Conservation (phyloP, 2,113 vertebrate genomes). For the Jaculus jaculus region DNA sequence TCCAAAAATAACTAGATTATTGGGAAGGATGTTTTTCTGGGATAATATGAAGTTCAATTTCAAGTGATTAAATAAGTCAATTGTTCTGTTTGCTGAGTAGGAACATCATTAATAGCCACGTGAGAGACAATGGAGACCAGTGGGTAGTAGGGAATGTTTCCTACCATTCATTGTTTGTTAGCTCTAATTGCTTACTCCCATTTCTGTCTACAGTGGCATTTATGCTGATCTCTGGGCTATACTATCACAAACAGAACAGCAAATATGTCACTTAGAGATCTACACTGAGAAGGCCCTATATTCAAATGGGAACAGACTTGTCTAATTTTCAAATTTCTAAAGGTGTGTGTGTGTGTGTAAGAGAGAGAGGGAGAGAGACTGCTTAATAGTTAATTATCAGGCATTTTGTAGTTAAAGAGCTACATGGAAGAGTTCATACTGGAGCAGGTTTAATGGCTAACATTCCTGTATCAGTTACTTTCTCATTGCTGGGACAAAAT, state of each 20-base stretch:
- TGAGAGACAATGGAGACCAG: slow-evolving; percentile 35
- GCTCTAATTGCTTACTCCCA: not conserved
- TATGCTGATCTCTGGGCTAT: slow-evolving; percentile 21
- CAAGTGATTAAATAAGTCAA: slow-evolving; percentile 41
- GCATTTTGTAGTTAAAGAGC: slow-evolving; percentile 4
- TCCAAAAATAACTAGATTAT: slow-evolving; percentile 34
- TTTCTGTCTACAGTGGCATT: slow-evolving; percentile 49
- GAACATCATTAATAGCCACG: slow-evolving; percentile 38
- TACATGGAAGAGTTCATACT: slow-evolving; percentile 19
- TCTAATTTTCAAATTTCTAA: slow-evolving; percentile 54
- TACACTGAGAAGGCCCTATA: slow-evolving; percentile 49
- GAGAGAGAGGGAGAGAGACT: not conserved
- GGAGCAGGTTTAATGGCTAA: not conserved
- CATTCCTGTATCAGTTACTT: not conserved
- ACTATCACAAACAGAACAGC: slow-evolving; percentile 35
- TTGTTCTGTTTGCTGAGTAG: slow-evolving; percentile 46
- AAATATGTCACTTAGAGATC: slow-evolving; percentile 27
- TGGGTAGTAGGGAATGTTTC: slow-evolving; percentile 25
- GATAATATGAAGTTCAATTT: slow-evolving; percentile 50
- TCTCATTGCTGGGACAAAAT: too few species aligned
- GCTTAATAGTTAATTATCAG: slow-evolving; percentile 29
- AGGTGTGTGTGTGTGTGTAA: not conserved
- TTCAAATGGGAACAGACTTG: slow-evolving; percentile 13
- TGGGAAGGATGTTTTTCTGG: slow-evolving; percentile 30
- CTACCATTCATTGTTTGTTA: slow-evolving; percentile 21